Evolutionary conservation across 2,113 vertebrate genomes (phyloP).

Genomic region (Heterocephalus glaber): DNA sequence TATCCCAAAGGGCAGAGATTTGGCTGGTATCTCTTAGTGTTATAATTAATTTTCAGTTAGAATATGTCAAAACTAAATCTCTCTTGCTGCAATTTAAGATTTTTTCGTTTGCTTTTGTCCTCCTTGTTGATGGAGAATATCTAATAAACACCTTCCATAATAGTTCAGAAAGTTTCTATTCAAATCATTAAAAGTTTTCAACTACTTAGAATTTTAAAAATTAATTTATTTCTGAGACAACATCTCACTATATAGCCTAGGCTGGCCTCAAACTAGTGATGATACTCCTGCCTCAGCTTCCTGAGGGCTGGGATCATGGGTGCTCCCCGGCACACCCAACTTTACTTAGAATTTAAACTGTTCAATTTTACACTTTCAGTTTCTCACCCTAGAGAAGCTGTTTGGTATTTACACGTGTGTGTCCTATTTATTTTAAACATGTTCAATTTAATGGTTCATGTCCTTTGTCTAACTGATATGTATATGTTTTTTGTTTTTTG

Average conservation of each 20-base stretch:
- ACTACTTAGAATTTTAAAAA: background rate
- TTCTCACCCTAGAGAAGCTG: too few species aligned
- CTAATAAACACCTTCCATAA: conserved; percentile 1
- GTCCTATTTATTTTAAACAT: too few species aligned
- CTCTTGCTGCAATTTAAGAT: background rate
- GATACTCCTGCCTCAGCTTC: too few species aligned
- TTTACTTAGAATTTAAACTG: conserved; percentile 17
- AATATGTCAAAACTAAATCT: conserved; percentile 58
- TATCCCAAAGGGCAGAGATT: conserved; percentile 12
- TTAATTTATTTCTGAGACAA: background rate
- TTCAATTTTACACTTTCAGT: too few species aligned
- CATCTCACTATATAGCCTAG: background rate
- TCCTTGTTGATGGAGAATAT: conserved; percentile 32
- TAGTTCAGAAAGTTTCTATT: conserved; percentile 20
- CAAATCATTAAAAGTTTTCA: conserved; percentile 26
- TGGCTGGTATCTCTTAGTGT: conserved; percentile 5
- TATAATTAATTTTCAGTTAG: conserved; percentile 58
- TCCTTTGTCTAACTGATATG: too few species aligned
- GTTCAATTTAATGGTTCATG: conserved; percentile 14
- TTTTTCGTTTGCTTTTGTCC: conserved; percentile 7
- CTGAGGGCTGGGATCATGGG: too few species aligned
- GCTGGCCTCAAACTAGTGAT: background rate
- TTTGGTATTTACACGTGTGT: too few species aligned
- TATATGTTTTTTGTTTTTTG: too few species aligned
- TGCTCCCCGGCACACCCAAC: too few species aligned